Percentiles rank a stretch among this genome's conserved stretches.
Evolutionary conservation across 35 echinoderm and acorn worm species (phyloP).

Genomic region (Chiridota heheva): DNA sequence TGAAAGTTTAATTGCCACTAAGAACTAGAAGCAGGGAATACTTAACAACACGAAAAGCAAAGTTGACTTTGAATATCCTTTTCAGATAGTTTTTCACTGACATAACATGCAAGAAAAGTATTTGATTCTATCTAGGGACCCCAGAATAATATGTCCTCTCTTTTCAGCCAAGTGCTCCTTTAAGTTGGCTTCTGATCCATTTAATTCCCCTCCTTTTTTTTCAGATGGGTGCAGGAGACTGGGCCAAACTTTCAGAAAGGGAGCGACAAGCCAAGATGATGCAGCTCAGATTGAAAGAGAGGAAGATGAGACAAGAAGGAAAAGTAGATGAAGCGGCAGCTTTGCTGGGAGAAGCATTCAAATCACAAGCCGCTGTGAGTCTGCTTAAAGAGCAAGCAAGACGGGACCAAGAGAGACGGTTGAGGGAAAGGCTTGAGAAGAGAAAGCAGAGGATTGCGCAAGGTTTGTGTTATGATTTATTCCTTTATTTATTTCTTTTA

Average conservation of each 20-base stretch:
- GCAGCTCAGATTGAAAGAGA: constrained; percentile 81
- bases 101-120: no score
- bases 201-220: not conserved
- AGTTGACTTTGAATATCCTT: no score
- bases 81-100: no score
- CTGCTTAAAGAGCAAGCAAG: constrained; percentile 72
- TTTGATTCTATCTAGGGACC: no score
- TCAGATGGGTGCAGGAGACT: constrained; percentile 88
- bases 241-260: constrained; percentile 80
- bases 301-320: constrained; percentile 71
- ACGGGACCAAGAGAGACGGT: constrained; percentile 80
- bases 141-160: no score
- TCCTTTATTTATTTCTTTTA: not conserved
- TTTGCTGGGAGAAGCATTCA: constrained; percentile 72
- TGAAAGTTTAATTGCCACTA: no score
- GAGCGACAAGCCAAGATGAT: constrained; percentile 78
- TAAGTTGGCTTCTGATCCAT: not conserved
- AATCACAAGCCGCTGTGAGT: constrained; percentile 73
- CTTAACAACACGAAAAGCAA: no score
- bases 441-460: constrained; percentile 71
- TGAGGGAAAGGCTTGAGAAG: constrained; percentile 71
- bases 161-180: no score
- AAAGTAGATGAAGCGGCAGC: constrained; percentile 83
- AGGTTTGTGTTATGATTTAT: constrained; percentile 29
- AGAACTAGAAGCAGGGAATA: no score